These are phyloP conservation scores for Philopotamus ludificatus DNA, from an alignment of 1,140 invertebrate genomes.

Conservation along the genomic window DNA sequence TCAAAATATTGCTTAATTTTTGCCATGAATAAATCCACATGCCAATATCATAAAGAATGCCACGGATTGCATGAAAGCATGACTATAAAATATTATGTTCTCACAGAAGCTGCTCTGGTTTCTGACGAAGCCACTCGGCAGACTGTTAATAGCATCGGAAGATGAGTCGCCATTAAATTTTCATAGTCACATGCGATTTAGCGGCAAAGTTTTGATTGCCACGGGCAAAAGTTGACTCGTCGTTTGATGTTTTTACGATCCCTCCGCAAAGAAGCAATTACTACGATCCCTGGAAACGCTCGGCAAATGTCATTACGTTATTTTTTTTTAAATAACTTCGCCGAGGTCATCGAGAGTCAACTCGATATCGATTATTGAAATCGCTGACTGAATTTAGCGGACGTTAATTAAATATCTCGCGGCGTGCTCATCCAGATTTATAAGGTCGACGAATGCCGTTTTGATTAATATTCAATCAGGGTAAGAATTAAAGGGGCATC, in stretches of 20 bases:
- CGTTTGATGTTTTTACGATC: not conserved
- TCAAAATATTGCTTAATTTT: too few relatives aligned
- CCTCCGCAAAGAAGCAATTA: too few relatives aligned
- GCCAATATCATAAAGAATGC: too few relatives aligned
- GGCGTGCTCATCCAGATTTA: not conserved
- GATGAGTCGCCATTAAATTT: not conserved
- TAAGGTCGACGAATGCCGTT: not conserved
- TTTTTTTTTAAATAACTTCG: too few relatives aligned
- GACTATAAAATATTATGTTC: too few relatives aligned
- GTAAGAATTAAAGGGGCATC: not conserved
- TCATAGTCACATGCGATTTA: not conserved
- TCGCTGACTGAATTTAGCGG: too few relatives aligned
- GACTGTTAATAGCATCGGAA: not conserved
- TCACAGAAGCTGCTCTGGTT: constrained; percentile 4
- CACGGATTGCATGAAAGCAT: too few relatives aligned
- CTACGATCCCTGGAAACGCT: too few relatives aligned
- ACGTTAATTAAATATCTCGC: not conserved
- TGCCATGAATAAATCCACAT: too few relatives aligned
- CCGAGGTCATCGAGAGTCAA: too few relatives aligned
- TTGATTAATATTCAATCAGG: not conserved
- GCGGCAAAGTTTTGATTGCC: not conserved
- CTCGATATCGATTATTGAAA: too few relatives aligned
- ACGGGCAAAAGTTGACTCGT: not conserved
- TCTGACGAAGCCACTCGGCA: not conserved
- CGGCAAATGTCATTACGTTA: too few relatives aligned